These are phyloP conservation scores for Medauroidea extradentata DNA, from an alignment of 1,140 invertebrate species.

Conservation along the genomic window DNA sequence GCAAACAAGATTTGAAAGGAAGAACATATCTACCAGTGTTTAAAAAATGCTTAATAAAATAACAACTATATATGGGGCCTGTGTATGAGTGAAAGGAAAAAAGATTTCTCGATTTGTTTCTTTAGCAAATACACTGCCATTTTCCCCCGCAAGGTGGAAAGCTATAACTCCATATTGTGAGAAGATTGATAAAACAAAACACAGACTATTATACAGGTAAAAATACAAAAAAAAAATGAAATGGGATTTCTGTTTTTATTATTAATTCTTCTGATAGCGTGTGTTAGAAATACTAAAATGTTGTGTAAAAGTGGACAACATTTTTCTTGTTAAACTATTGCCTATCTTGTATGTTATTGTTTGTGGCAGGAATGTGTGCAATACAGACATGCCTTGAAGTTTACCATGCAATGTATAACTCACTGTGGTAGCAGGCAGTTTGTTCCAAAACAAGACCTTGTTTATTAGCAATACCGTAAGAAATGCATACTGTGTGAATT, in stretches of 20 bases:
- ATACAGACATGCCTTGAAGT: too few relatives aligned
- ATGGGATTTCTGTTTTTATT: slow-evolving; percentile 16
- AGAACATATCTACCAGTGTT: too few relatives aligned
- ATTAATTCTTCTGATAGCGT: slow-evolving; percentile 16
- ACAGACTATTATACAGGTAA: slow-evolving; percentile 10
- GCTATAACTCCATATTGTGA: slow-evolving; percentile 9
- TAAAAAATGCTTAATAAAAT: too few relatives aligned
- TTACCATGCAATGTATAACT: too few relatives aligned
- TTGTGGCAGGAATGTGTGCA: too few relatives aligned
- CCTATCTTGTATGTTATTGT: background rate
- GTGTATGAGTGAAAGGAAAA: slow-evolving; percentile 15
- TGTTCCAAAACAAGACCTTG: too few relatives aligned
- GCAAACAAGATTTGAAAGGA: too few relatives aligned
- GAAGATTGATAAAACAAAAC: slow-evolving; percentile 7
- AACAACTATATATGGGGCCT: background rate
- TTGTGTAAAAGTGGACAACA: slow-evolving; percentile 10
- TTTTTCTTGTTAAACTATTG: slow-evolving; percentile 11
- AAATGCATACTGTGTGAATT: too few relatives aligned
- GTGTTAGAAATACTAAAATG: slow-evolving; percentile 13
- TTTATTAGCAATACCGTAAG: too few relatives aligned
- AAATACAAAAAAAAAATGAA: slow-evolving; percentile 9
- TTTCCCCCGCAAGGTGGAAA: slow-evolving; percentile 13
- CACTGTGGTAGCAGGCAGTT: too few relatives aligned
- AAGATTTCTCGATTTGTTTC: slow-evolving; percentile 12
- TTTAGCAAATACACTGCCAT: slow-evolving; percentile 17